These are phyloP conservation scores for Gnathonemus longibarbis DNA, from an alignment of 2,113 vertebrate genomes.

Conservation along the genomic window DNA sequence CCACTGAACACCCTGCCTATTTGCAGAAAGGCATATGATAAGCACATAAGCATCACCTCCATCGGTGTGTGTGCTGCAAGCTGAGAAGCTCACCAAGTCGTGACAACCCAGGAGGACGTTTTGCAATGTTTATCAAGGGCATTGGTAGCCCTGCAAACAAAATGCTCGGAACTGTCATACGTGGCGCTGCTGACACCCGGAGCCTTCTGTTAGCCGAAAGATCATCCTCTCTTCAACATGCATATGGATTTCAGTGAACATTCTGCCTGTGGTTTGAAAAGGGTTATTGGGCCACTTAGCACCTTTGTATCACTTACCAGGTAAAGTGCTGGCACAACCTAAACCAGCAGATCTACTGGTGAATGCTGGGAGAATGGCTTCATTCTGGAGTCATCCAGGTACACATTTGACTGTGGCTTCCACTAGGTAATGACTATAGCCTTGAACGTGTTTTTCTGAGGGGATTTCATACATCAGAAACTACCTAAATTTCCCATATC, in stretches of 20 bases:
- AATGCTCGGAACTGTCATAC: neutral
- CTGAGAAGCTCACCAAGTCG: neutral
- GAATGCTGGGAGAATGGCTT: neutral
- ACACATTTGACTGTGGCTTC: neutral
- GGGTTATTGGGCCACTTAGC: neutral
- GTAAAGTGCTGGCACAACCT: neutral
- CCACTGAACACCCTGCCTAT: neutral
- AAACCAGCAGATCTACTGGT: neutral
- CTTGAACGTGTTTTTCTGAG: neutral
- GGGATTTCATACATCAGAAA: neutral
- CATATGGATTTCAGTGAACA: neutral
- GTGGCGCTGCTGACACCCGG: neutral
- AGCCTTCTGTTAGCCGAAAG: neutral
- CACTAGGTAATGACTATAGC: neutral
- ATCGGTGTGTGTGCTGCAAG: neutral
- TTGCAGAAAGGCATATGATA: neutral
- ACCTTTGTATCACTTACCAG: neutral
- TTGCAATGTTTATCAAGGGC: neutral
- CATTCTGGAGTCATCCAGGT: neutral
- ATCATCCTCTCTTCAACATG: neutral
- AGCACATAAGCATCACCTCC: neutral
- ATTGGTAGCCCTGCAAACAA: neutral
- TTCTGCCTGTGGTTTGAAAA: neutral
- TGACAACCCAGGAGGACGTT: neutral
- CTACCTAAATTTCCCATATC: neutral